A percentile compares a stretch with the other conserved stretches of the same genome.
Conservation (phyloP, 2,888 invertebrate genomes). For the Amblyjoppa fuscipennis region DNA sequence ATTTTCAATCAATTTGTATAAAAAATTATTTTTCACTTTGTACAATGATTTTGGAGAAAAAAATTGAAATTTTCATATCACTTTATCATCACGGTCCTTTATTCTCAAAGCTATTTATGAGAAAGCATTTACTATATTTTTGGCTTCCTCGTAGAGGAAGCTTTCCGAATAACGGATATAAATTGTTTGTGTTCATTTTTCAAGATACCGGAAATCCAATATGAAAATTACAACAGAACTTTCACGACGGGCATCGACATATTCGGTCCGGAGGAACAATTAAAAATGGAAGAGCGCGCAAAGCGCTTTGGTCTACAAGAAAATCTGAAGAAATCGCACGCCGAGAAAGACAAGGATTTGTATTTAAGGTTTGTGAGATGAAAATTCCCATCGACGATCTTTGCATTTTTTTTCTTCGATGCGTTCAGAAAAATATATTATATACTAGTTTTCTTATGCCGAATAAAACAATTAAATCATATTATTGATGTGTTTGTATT, state of each 20-base stretch:
- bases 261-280: constrained; percentile 86
- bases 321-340: constrained; percentile 82
- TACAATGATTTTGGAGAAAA: no score
- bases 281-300: constrained; percentile 87
- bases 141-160: no score
- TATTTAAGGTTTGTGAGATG: constrained; percentile 83
- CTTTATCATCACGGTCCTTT: no score
- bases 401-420: constrained; percentile 14
- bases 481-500: no score
- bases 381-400: not conserved
- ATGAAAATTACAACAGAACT: constrained; percentile 82
- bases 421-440: not conserved
- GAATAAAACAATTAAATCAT: not conserved
- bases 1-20: no score
- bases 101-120: no score
- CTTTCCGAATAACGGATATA: not conserved
- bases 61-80: no score
- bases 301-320: constrained; percentile 87
- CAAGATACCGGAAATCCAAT: constrained; percentile 71
- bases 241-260: constrained; percentile 86
- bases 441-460: not conserved
- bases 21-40: no score
- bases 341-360: constrained; percentile 85
- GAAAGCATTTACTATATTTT: no score
- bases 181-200: not conserved